Evolutionary conservation across 2,113 vertebrate species (phyloP).

Genomic region (Himantopus leucocephalus): DNA sequence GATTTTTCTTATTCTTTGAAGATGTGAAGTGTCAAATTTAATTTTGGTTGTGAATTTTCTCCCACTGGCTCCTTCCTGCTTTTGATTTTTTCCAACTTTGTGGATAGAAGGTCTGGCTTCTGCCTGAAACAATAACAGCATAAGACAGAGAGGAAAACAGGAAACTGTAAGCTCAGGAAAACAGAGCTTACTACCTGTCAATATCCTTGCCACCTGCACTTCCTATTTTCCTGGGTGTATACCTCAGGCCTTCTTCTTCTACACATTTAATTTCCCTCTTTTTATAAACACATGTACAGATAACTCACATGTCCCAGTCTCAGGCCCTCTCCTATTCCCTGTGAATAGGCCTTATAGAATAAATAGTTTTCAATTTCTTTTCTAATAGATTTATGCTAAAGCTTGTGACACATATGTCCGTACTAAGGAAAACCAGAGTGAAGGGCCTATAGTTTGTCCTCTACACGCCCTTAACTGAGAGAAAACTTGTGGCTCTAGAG

Average conservation of each 20-base stretch:
- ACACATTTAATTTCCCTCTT: neutral
- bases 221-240: neutral
- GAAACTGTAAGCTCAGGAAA: neutral
- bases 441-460: neutral
- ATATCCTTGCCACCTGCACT: neutral
- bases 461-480: neutral
- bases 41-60: neutral
- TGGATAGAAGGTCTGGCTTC: neutral
- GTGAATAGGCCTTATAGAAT: neutral
- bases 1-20: neutral
- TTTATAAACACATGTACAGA: neutral
- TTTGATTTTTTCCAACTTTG: neutral
- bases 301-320: neutral
- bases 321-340: neutral
- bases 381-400: neutral
- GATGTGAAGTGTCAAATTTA: neutral
- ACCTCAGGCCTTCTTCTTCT: neutral
- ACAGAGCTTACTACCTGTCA: neutral
- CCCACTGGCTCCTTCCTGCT: neutral
- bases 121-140: neutral
- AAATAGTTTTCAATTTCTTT: neutral
- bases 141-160: neutral
- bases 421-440: neutral
- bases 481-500: neutral
- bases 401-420: neutral